Evolutionary conservation across 2,888 invertebrate species (phyloP).

Genomic region (Brachyptera risi): DNA sequence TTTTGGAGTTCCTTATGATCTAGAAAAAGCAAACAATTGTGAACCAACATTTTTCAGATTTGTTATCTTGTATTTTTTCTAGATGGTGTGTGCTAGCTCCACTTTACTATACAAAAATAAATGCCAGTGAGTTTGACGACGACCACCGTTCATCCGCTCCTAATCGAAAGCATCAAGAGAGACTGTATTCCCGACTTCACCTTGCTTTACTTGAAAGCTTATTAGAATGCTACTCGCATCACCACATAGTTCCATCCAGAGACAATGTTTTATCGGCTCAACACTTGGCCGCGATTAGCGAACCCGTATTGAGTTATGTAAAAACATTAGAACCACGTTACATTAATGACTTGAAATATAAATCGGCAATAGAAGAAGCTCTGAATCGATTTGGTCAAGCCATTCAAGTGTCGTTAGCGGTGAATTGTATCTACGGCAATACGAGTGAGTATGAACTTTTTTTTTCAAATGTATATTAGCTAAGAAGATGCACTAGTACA

Average conservation of each 20-base stretch:
- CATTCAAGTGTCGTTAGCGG: constrained; percentile 73
- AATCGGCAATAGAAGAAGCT: constrained; percentile 52
- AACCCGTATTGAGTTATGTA: constrained; percentile 44
- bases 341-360: too few relatives aligned
- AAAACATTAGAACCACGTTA: constrained; percentile 35
- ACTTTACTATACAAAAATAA: constrained; percentile 43
- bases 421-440: constrained; percentile 76
- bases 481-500: too few relatives aligned
- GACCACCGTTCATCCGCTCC: neutral
- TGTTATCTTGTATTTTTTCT: too few relatives aligned
- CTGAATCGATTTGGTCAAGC: constrained; percentile 80
- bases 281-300: constrained; percentile 53
- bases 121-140: neutral
- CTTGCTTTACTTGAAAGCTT: constrained; percentile 62
- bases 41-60: too few relatives aligned
- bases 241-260: constrained; percentile 42
- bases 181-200: constrained; percentile 62
- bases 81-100: constrained; percentile 71
- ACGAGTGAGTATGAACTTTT: constrained; percentile 56
- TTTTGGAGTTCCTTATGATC: too few relatives aligned
- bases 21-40: too few relatives aligned
- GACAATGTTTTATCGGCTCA: constrained; percentile 62
- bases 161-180: constrained; percentile 32
- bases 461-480: too few relatives aligned
- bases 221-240: constrained; percentile 47